Base-by-base conservation (phyloP, 2,888 invertebrate species). In the Dryobotodes eremita region DNA sequence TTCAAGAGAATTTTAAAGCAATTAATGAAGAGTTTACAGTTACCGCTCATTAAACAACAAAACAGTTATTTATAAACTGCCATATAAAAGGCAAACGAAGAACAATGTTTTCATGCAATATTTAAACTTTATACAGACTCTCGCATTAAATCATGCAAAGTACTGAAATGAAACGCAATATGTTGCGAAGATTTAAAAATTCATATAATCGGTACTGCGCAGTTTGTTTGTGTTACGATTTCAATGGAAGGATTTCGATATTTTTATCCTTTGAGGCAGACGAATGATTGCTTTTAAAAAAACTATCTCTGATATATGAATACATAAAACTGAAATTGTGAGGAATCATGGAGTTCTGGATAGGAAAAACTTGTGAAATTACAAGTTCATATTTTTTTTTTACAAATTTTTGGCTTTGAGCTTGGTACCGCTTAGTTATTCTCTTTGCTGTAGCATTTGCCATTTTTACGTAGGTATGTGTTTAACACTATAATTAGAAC, bases 131-230 rank as follows among this genome's bases (percentile, higher is more conserved):
- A 71, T 6, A 46, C 8, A 10, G 71, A 75, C n/a, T n/a, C 13
- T n/a, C 13, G 13, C 17, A 57, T 57, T 13, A 7, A 55, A 55
- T 7, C 11, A 26, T 57, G 55, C 46, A 46, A 17, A 26, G 6
- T n/a, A 73, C 50, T n/a, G 66, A 69, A 68, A 7, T 17, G 42
- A 55, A 55, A n/a, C 17, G 17, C 55, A 70, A n/a, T n/a, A n/a
- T 10, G 17, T 26, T 17, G 31, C 11, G 17, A 31, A 59, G 8
- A 57, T n/a, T n/a, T 2, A 59, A 75, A 70, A 57, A 10, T 0
- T 17, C 23, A 31, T 48, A 5, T 23, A 46, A 69, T 23, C 70
- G 46, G 1, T 31, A 20, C 13, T 31, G 48, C n/a, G n/a, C 50
- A 4, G 20, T 17, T 59, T 59, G 57, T 71, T 31, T 13, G 42